Evolutionary conservation across 2,797 vertebrate species (phyloP).

Genomic region (Eulemur rubriventer): DNA sequence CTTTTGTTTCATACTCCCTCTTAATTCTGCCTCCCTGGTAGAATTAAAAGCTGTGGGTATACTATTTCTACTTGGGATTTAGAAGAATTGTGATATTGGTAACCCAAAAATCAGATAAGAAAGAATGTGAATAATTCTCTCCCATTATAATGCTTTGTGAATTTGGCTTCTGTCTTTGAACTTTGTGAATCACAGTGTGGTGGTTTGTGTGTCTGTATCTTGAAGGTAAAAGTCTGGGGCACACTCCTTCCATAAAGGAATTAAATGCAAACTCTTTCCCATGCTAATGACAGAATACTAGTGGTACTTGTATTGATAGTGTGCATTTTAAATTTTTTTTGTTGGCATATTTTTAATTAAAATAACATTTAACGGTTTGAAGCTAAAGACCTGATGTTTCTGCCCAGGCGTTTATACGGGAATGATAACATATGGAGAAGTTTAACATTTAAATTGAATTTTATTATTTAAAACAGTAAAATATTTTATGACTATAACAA

Average conservation of each 20-base stretch:
- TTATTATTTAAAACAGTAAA: slow-evolving; percentile 80
- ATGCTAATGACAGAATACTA: slow-evolving; percentile 25
- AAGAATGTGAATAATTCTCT: background rate
- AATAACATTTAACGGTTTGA: slow-evolving; percentile 70
- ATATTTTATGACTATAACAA: slow-evolving; percentile 77
- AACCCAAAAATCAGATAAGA: slow-evolving; percentile 45
- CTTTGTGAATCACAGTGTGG: background rate
- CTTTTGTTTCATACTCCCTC: background rate
- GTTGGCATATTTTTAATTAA: slow-evolving; percentile 79
- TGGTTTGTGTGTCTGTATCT: slow-evolving; percentile 46
- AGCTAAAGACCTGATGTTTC: slow-evolving; percentile 77
- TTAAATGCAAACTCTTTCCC: slow-evolving; percentile 12
- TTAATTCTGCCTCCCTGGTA: background rate
- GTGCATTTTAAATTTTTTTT: slow-evolving; percentile 65
- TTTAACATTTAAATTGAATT: slow-evolving; percentile 81
- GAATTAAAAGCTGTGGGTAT: slow-evolving; percentile 6
- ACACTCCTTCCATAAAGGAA: slow-evolving; percentile 21
- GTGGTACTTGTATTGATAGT: slow-evolving; percentile 53
- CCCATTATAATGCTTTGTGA: slow-evolving; percentile 41
- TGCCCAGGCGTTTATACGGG: slow-evolving; percentile 68
- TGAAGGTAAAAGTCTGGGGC: slow-evolving; percentile 57
- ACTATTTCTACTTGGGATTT: background rate
- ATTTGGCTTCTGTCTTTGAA: slow-evolving; percentile 43
- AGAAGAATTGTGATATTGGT: background rate
- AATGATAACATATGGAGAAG: slow-evolving; percentile 78